Evolutionary conservation across 2,113 vertebrate species (phyloP).

Genomic region (Periophthalmus modestus): DNA sequence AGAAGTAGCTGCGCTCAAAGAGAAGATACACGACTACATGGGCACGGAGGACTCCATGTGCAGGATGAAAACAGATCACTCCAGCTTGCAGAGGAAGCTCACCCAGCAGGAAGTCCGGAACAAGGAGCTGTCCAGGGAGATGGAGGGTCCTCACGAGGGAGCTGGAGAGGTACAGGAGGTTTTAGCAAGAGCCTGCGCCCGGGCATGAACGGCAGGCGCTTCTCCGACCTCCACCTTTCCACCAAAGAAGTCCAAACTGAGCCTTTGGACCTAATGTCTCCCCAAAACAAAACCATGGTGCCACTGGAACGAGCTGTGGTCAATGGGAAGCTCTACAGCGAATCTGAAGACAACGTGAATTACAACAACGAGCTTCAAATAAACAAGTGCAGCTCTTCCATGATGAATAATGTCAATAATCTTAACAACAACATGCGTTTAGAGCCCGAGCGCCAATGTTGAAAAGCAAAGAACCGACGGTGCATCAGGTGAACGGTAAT

Average conservation of each 20-base stretch:
- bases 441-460: conserved; percentile 85
- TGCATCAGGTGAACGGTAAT: conserved; percentile 84
- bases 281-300: conserved; percentile 81
- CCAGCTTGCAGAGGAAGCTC: conserved; percentile 88
- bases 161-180: conserved; percentile 89
- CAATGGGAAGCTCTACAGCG: conserved; percentile 86
- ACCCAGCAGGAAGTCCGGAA: conserved; percentile 93
- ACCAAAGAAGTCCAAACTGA: conserved; percentile 97
- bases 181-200: conserved; percentile 90
- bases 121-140: conserved; percentile 90
- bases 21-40: conserved; percentile 94
- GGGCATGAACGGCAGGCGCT: conserved; percentile 87
- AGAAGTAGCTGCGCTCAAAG: conserved; percentile 92
- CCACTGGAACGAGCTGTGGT: conserved; percentile 83
- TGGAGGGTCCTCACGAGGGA: conserved; percentile 91
- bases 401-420: conserved; percentile 83
- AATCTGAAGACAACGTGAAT: conserved; percentile 78
- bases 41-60: conserved; percentile 89
- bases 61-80: conserved; percentile 87
- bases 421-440: conserved; percentile 79
- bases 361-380: conserved; percentile 80
- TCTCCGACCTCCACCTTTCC: conserved; percentile 89
- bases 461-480: conserved; percentile 83
- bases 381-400: conserved; percentile 79
- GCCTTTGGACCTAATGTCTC: conserved; percentile 79